A percentile compares a stretch with the other conserved stretches of the same genome.
Evolutionary conservation across 2,888 invertebrate genomes (phyloP).

Genomic region (Ormyrus nitidulus): DNA sequence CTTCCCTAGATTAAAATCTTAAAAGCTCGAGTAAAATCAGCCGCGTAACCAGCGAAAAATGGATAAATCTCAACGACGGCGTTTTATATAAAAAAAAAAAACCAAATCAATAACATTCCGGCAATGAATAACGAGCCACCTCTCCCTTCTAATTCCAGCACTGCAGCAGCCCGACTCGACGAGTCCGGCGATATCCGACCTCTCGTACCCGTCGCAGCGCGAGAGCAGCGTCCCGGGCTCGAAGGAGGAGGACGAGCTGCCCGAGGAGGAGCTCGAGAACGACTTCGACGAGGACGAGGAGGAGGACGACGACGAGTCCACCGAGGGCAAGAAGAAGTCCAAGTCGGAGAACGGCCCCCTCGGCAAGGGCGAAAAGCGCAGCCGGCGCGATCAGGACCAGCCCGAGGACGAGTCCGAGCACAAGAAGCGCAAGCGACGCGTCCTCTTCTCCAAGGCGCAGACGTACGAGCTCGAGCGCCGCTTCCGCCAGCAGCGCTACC

Average conservation of each 20-base stretch:
- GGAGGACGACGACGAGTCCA: constrained; percentile 54
- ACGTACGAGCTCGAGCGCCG: constrained; percentile 96
- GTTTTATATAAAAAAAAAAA: too few species aligned
- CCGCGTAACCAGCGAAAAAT: too few species aligned
- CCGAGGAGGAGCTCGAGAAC: constrained; percentile 80
- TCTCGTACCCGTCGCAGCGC: constrained; percentile 75
- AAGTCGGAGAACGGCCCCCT: constrained; percentile 66
- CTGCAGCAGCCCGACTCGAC: constrained; percentile 90
- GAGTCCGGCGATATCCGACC: constrained; percentile 88
- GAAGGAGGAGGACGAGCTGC: constrained; percentile 76
- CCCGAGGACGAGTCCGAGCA: constrained; percentile 73
- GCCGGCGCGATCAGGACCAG: constrained; percentile 48
- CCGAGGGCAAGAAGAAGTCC: constrained; percentile 56
- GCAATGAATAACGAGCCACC: too few species aligned
- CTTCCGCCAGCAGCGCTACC: constrained; percentile 96
- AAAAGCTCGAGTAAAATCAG: too few species aligned
- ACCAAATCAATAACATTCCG: too few species aligned
- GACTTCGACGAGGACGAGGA: constrained; percentile 66
- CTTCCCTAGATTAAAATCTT: too few species aligned
- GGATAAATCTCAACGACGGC: too few species aligned
- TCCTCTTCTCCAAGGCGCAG: constrained; percentile 97
- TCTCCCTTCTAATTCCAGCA: constrained; percentile 70
- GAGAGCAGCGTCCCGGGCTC: constrained; percentile 71
- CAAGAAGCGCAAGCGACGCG: constrained; percentile 96
- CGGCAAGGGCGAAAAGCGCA: constrained; percentile 40